Percentiles rank a stretch among this genome's conserved stretches.
phyloP scores from a whole-genome alignment of 2,113 vertebrate genomes.

The Cyanistes caeruleus region DNA sequence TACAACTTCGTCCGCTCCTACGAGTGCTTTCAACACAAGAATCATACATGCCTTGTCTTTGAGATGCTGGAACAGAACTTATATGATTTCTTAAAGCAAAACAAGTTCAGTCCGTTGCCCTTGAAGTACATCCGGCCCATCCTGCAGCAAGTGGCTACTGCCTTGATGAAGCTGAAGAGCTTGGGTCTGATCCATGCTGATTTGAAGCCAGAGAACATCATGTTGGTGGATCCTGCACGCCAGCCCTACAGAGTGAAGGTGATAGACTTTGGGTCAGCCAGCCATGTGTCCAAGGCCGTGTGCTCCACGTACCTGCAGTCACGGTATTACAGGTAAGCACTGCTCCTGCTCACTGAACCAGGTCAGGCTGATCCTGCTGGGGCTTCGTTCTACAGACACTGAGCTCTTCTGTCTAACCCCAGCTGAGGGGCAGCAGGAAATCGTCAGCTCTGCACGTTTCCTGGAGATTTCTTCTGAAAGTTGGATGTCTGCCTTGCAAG shows the following conservation, averaged over 20 bases:
- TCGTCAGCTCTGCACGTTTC: background rate
- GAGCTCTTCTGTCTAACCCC: background rate
- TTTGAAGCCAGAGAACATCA: conserved; percentile 97
- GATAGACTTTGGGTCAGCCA: conserved; percentile 97
- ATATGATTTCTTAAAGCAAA: conserved; percentile 98
- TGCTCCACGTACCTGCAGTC: conserved; percentile 98
- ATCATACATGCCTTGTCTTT: conserved; percentile 98
- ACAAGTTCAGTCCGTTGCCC: conserved; percentile 96
- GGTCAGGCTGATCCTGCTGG: background rate
- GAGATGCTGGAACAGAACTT: conserved; percentile 99
- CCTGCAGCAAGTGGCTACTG: conserved; percentile 95
- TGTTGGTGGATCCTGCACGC: conserved; percentile 93
- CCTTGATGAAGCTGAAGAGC: conserved; percentile 96
- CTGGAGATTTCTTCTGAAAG: background rate
- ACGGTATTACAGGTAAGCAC: conserved; percentile 90
- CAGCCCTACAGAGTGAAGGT: conserved; percentile 97
- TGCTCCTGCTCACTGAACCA: rapidly evolving
- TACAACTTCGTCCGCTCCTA: conserved; percentile 98
- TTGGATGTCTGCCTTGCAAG: background rate
- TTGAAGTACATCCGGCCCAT: conserved; percentile 96
- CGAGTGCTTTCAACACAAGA: conserved; percentile 99
- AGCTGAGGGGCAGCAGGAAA: background rate
- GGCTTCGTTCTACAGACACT: background rate
- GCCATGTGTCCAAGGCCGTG: conserved; percentile 95
- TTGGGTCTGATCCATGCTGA: conserved; percentile 96